Conservation (phyloP, 2,888 invertebrate genomes). For the Adelognathus sp. region DNA sequence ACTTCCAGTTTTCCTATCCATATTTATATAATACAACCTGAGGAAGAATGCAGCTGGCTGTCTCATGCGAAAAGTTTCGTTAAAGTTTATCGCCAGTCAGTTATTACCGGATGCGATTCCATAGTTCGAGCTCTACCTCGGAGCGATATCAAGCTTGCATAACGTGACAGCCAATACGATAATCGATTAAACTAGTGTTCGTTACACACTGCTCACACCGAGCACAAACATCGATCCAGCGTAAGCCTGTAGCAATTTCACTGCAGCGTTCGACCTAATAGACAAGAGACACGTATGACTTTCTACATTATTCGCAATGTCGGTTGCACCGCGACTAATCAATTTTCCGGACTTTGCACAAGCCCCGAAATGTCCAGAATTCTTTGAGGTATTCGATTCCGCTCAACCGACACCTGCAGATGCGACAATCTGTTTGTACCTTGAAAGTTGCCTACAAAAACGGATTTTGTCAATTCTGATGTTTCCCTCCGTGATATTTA, state of each 20-base stretch:
- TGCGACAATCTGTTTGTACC: no score
- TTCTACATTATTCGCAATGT: background rate
- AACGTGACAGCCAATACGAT: background rate
- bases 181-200: constrained; percentile 27
- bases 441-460: no score
- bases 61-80: background rate
- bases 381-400: no score
- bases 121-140: constrained; percentile 3
- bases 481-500: no score
- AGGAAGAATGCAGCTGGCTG: background rate
- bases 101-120: constrained; percentile 22
- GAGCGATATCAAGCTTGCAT: constrained; percentile 14
- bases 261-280: background rate
- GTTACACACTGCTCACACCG: constrained; percentile 12
- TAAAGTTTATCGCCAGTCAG: background rate
- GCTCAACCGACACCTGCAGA: no score
- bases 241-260: background rate
- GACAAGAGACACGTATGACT: background rate
- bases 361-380: no score
- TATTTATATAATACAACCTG: background rate
- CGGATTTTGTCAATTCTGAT: no score
- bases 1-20: background rate
- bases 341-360: no score
- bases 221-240: constrained; percentile 3
- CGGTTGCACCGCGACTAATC: no score